Evolutionary conservation across 1,140 invertebrate species (phyloP).

Genomic region (Drosophila arizonae): DNA sequence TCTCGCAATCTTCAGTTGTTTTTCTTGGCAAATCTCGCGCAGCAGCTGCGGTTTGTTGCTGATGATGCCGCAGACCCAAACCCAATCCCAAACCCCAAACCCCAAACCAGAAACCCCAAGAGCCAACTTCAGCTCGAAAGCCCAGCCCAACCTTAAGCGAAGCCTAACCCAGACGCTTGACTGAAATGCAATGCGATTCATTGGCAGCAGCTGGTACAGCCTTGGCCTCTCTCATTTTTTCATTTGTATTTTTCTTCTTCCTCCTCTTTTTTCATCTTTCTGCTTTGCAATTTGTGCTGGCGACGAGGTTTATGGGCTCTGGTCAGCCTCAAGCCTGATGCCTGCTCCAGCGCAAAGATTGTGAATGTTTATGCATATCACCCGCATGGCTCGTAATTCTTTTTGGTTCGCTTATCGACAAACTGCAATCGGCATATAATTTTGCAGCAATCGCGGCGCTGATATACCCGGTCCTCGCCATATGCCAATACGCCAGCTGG

Average conservation of each 20-base stretch:
- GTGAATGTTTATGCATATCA: conserved; percentile 31
- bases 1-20: neutral
- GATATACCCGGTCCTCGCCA: neutral
- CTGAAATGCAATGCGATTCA: conserved; percentile 29
- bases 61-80: conserved; percentile 4
- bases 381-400: conserved; percentile 73
- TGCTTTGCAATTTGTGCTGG: conserved; percentile 14
- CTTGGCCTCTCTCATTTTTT: conserved; percentile 4
- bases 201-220: conserved; percentile 33
- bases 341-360: no score
- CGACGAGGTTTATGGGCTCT: conserved; percentile 20
- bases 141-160: neutral
- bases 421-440: conserved; percentile 79
- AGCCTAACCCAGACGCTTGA: neutral
- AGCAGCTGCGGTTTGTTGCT: conserved; percentile 67
- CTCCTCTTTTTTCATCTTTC: neutral
- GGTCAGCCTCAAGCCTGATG: conserved; percentile 5
- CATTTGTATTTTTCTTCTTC: no score
- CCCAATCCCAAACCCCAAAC: neutral
- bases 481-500: neutral
- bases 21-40: conserved; percentile 60
- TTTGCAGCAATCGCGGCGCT: conserved; percentile 34
- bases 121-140: neutral
- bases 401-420: conserved; percentile 63
- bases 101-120: neutral